phyloP scores from a whole-genome alignment of 1,140 invertebrate species.

The Asbolus verrucosus region DNA sequence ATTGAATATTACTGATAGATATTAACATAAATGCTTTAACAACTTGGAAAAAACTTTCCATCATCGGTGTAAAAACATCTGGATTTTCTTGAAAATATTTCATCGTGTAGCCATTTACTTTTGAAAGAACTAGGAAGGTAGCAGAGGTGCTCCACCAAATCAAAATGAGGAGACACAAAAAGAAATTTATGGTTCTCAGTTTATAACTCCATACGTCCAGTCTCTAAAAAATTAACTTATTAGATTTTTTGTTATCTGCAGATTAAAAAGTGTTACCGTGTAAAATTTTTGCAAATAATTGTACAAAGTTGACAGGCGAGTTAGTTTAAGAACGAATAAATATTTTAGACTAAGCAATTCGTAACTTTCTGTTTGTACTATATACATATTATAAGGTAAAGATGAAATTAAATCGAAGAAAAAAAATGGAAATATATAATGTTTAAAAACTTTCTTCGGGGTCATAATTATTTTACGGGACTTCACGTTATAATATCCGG shows the following conservation, averaged over 20 bases:
- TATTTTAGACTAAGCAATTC: not conserved
- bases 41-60: slow-evolving; percentile 6
- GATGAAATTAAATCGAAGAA: slow-evolving; percentile 32
- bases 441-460: not conserved
- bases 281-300: not conserved
- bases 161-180: not conserved
- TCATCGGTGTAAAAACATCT: not conserved
- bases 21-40: slow-evolving; percentile 15
- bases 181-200: not conserved
- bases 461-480: slow-evolving; percentile 40
- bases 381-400: slow-evolving; percentile 19
- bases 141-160: slow-evolving; percentile 5
- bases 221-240: not conserved
- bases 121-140: not conserved
- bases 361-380: not conserved
- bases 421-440: slow-evolving; percentile 36
- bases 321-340: not conserved
- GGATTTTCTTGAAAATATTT: slow-evolving; percentile 3
- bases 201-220: slow-evolving; percentile 11
- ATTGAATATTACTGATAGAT: slow-evolving; percentile 1
- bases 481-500: slow-evolving; percentile 43
- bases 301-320: not conserved
- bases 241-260: not conserved
- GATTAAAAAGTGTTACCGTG: not conserved
- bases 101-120: not conserved